These are phyloP conservation scores for Spilogale gracilis DNA, from an alignment of 2,113 vertebrate genomes.

Conservation along the genomic window DNA sequence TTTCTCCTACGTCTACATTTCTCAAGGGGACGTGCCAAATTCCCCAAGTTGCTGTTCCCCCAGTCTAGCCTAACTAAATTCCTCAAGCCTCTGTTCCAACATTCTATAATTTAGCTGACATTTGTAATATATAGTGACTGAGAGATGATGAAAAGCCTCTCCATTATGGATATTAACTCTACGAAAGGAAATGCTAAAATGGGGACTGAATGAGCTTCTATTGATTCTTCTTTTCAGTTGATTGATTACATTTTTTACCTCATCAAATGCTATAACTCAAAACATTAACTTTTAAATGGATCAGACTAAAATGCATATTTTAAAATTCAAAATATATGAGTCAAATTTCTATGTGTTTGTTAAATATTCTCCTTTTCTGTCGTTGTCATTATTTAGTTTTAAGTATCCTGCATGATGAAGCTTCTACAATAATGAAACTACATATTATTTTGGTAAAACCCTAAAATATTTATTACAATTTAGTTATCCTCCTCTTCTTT, in stretches of 20 bases:
- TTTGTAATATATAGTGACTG: neutral
- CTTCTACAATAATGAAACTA: neutral
- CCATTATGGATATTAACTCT: neutral
- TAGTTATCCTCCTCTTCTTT: neutral
- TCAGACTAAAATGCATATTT: slow-evolving; percentile 26
- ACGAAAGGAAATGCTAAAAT: neutral
- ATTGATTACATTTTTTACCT: neutral
- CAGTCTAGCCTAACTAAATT: neutral
- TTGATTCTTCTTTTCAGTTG: neutral
- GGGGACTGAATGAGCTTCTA: neutral
- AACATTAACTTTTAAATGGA: slow-evolving; percentile 53
- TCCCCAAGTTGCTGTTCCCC: neutral
- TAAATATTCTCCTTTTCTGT: neutral
- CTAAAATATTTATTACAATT: neutral
- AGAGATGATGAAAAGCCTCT: neutral
- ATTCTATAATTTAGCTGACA: neutral
- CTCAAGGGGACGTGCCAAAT: neutral
- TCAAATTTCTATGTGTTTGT: neutral
- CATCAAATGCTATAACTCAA: neutral
- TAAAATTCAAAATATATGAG: neutral
- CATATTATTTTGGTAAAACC: neutral
- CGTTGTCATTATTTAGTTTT: neutral
- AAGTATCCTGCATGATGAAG: neutral
- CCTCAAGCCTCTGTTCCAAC: neutral
- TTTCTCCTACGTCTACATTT: neutral